Evolutionary conservation across 2,888 invertebrate species (phyloP).

Genomic region (Perizoma affinitatum): DNA sequence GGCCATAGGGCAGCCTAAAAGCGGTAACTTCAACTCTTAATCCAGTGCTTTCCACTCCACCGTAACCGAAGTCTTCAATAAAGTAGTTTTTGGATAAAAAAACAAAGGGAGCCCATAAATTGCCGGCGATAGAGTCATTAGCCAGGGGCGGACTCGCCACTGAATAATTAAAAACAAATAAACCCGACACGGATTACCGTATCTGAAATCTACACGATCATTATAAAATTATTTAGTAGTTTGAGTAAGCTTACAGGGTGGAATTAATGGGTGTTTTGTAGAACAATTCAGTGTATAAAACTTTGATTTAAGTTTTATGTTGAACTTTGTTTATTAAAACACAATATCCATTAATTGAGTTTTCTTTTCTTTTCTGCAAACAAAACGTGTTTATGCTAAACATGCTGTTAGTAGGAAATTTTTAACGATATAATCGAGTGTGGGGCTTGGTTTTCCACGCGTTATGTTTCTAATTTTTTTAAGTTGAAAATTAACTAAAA

Average conservation of each 20-base stretch:
- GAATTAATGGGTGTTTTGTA: constrained; percentile 27
- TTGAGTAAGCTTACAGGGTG: constrained; percentile 53
- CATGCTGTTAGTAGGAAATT: too few relatives aligned
- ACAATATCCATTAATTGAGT: too few relatives aligned
- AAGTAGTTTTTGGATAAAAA: constrained; percentile 65
- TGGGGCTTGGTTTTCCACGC: too few relatives aligned
- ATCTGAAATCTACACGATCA: constrained; percentile 70
- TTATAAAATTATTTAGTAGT: constrained; percentile 73
- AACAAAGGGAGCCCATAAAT: constrained; percentile 75
- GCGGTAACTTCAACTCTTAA: too few relatives aligned
- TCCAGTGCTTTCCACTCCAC: constrained; percentile 15
- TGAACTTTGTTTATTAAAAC: constrained; percentile 4
- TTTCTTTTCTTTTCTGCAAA: too few relatives aligned
- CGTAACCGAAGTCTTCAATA: constrained; percentile 52
- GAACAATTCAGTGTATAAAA: constrained; percentile 11
- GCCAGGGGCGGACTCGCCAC: constrained; percentile 73
- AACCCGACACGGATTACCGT: constrained; percentile 79
- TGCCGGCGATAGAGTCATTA: constrained; percentile 79
- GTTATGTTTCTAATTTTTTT: too few relatives aligned
- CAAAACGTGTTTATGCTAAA: too few relatives aligned
- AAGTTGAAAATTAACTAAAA: too few relatives aligned
- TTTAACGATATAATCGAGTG: too few relatives aligned
- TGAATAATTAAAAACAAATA: constrained; percentile 84
- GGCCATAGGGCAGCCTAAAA: too few relatives aligned
- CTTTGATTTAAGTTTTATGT: constrained; percentile 17